These are phyloP conservation scores for Pan paniscus DNA, from an alignment of 2,113 vertebrate species.

Conservation along the genomic window DNA sequence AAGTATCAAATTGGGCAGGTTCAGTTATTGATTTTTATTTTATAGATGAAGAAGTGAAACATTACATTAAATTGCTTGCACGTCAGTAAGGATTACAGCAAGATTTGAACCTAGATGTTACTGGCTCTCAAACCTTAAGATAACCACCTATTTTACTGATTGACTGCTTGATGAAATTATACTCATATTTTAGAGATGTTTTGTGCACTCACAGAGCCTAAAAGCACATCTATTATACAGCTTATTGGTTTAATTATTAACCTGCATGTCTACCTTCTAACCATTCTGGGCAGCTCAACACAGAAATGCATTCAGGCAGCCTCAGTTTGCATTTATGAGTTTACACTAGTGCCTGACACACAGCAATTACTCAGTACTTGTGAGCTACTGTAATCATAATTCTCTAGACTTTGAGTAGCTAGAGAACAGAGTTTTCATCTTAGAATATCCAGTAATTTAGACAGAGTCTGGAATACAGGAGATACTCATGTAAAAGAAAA, in stretches of 20 bases:
- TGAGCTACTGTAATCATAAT: background rate
- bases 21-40: background rate
- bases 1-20: background rate
- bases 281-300: background rate
- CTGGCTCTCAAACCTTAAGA: background rate
- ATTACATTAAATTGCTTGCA: background rate
- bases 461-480: background rate
- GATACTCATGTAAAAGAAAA: background rate
- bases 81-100: background rate
- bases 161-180: background rate
- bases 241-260: background rate
- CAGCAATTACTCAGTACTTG: background rate
- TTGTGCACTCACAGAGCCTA: background rate
- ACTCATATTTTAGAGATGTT: background rate
- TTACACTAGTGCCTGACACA: background rate
- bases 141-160: background rate
- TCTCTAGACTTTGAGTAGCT: background rate
- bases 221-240: background rate
- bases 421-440: background rate
- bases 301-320: background rate
- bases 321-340: background rate
- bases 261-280: background rate
- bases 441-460: background rate
- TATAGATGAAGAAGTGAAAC: background rate
- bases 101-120: background rate